Evolutionary conservation across 2,797 vertebrate species (phyloP).

Genomic region (Xyrichtys novacula): DNA sequence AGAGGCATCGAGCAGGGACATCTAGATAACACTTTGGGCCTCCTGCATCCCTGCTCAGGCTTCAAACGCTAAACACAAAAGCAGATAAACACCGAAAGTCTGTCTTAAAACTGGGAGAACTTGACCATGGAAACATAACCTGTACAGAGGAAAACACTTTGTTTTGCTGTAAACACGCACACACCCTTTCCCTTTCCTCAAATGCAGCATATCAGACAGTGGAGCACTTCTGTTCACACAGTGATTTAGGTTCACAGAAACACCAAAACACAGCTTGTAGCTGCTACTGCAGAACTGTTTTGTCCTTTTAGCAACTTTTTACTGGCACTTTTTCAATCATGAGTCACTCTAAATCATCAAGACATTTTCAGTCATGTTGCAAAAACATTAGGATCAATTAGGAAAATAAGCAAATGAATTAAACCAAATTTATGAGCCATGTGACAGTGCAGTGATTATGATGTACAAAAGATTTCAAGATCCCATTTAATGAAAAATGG

Average conservation of each 20-base stretch:
- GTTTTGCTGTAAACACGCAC: conserved; percentile 36
- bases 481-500: too few relatives aligned
- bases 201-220: conserved; percentile 32
- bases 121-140: conserved; percentile 17
- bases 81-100: conserved; percentile 3
- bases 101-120: conserved; percentile 22
- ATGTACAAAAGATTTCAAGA: too few relatives aligned
- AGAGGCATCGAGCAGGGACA: conserved; percentile 45
- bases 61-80: conserved; percentile 26
- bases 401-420: too few relatives aligned
- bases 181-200: conserved; percentile 42
- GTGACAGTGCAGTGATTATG: too few relatives aligned
- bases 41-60: conserved; percentile 10
- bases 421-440: too few relatives aligned
- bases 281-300: conserved; percentile 27
- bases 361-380: too few relatives aligned
- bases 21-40: conserved; percentile 47
- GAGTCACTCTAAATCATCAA: neutral
- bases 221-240: conserved; percentile 34
- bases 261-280: conserved; percentile 36
- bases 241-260: conserved; percentile 32
- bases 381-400: too few relatives aligned
- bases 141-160: conserved; percentile 1
- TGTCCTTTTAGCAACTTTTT: neutral
- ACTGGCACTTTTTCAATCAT: neutral